Evolutionary conservation across 2,797 vertebrate species (phyloP).

Genomic region (Mallotus villosus): DNA sequence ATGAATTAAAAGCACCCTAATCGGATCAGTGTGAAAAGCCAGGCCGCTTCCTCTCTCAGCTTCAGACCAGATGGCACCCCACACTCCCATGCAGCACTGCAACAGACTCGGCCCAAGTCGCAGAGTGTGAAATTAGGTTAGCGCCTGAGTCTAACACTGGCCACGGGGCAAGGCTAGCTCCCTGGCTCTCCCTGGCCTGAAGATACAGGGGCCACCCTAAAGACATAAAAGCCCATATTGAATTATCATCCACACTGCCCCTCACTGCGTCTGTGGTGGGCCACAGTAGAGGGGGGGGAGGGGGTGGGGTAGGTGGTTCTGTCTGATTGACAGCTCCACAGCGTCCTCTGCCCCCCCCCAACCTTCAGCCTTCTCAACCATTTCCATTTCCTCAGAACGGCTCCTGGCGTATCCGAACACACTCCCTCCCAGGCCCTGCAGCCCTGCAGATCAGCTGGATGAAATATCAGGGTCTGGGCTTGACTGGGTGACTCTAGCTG

Average conservation of each 20-base stretch:
- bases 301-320: constrained; percentile 9
- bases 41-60: constrained; percentile 74
- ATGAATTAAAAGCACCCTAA: constrained; percentile 82
- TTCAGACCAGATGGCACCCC: constrained; percentile 77
- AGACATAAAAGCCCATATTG: constrained; percentile 65
- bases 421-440: constrained; percentile 31
- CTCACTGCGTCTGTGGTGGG: constrained; percentile 50
- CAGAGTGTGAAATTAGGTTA: constrained; percentile 85
- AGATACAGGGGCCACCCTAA: constrained; percentile 68
- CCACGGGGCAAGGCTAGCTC: constrained; percentile 68
- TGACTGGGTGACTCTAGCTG: constrained; percentile 36
- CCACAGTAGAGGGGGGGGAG: constrained; percentile 29
- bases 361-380: constrained; percentile 30
- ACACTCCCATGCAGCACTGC: constrained; percentile 66
- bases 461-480: constrained; percentile 49
- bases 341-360: constrained; percentile 41
- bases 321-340: constrained; percentile 52
- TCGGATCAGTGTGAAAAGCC: constrained; percentile 81
- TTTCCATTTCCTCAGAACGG: constrained; percentile 44
- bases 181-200: constrained; percentile 67
- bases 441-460: constrained; percentile 49
- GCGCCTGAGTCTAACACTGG: constrained; percentile 69
- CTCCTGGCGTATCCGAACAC: constrained; percentile 40
- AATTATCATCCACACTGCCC: constrained; percentile 68
- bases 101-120: constrained; percentile 70